Base-by-base conservation (phyloP, 2,113 vertebrate species). In the Entosphenus tridentatus region DNA sequence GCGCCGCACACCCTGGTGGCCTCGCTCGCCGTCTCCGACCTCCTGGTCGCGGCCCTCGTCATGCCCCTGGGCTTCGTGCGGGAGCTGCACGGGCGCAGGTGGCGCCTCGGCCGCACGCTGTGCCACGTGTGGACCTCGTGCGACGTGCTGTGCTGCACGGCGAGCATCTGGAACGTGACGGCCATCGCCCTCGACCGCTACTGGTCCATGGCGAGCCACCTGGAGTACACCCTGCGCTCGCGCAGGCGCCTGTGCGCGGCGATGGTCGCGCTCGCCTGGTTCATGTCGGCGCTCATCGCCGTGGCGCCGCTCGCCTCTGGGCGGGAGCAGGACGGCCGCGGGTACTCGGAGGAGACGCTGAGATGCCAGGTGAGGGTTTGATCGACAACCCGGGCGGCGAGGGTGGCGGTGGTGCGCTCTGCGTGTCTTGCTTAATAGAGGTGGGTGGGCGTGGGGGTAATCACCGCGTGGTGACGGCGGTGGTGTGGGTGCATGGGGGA, bases 121-220 rank as follows among this genome's bases (percentile, higher is more conserved):
- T 75, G 76, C 70, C 71, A 72, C 11, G 68, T 72, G 69, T 78
- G 77, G 75, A 68, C 70, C 71, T 74, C 74, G 67, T 75, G 75
- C 69, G 76, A 76, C 68, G 72, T 74, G 10, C 67, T 75, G 57
- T 73, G 75, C 69, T 76, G 77, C 74, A 71, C 76, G 1, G 74
- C 77, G 57, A 75, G 78, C 69, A 74, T 76, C 73, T 72, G 78
- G 77, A 76, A 74, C 55, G 73, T 73, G 72, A 74, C 73, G 2
- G 76, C 76, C 72, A 71, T 74, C 21, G 76, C 76, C 21, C 73
- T 73, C 69, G 73, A 72, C 72, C 70, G 72, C 69, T 74, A 72
- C 73, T 71, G 74, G 74, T 72, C 72, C 13, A 56, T 73, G 68
- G 70, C 70, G 3, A 71, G 73, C 13, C 77, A 73, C 71, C 73